Percentiles rank a stretch among this genome's conserved stretches.
These are phyloP conservation scores for Probosciger aterrimus DNA, from an alignment of 2,113 vertebrate genomes.

Conservation along the genomic window DNA sequence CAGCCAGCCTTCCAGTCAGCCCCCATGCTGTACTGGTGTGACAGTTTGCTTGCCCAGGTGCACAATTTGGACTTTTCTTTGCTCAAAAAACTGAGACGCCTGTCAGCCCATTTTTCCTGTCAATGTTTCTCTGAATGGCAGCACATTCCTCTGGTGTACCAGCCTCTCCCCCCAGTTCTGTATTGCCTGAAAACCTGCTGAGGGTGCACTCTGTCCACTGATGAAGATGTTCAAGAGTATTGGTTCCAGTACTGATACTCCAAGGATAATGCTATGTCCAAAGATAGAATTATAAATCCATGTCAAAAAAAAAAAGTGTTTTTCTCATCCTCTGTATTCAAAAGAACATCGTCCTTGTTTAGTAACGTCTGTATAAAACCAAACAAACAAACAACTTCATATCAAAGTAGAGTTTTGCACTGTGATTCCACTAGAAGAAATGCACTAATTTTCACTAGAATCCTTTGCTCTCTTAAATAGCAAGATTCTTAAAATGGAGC, in stretches of 20 bases:
- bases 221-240: neutral
- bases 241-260: neutral
- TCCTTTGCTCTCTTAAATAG: neutral
- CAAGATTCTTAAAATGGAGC: neutral
- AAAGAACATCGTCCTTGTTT: neutral
- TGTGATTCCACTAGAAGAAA: neutral
- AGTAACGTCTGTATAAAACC: neutral
- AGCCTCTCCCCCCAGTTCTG: neutral
- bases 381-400: neutral
- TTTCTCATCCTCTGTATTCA: neutral
- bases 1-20: neutral
- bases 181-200: neutral
- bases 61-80: neutral
- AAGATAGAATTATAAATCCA: neutral
- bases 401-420: neutral
- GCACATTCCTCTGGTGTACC: neutral
- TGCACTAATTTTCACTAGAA: neutral
- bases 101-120: neutral
- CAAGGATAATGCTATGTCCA: neutral
- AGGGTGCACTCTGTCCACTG: neutral
- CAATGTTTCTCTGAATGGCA: neutral
- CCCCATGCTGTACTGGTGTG: rapidly evolving
- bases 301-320: neutral
- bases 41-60: rapidly evolving
- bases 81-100: neutral